phyloP scores from a whole-genome alignment of 1,140 invertebrate species.

The Episyrphus balteatus region DNA sequence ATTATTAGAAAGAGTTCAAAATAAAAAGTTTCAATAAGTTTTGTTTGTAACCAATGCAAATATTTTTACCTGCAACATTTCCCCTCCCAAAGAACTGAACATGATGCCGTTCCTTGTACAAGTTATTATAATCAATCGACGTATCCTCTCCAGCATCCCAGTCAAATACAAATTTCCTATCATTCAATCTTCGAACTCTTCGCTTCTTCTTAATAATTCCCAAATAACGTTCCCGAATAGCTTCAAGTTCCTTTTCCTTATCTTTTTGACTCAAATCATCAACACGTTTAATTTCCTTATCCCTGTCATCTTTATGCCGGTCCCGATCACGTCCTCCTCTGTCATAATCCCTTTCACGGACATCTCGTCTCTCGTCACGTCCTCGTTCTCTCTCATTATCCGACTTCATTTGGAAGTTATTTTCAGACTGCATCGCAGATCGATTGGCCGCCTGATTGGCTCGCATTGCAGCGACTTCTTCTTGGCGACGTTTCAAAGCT shows the following conservation, averaged over 20 bases:
- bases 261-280: conserved; percentile 63
- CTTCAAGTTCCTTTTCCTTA: conserved; percentile 83
- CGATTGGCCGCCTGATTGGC: conserved; percentile 32
- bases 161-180: conserved; percentile 99
- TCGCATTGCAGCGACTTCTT: conserved; percentile 63
- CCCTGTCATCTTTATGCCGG: conserved; percentile 26
- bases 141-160: conserved; percentile 99
- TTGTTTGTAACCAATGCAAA: too few species aligned
- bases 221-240: conserved; percentile 91
- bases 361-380: conserved; percentile 10
- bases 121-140: conserved; percentile 90
- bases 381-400: conserved; percentile 16
- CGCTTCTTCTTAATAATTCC: conserved; percentile 90
- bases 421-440: conserved; percentile 12
- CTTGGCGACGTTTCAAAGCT: conserved; percentile 77
- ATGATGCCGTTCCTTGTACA: conserved; percentile 94
- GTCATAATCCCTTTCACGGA: conserved; percentile 23
- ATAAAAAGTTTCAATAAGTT: too few species aligned
- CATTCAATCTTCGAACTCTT: conserved; percentile 83
- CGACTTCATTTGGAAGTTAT: conserved; percentile 1
- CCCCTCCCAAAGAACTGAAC: conserved; percentile 97
- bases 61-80: conserved; percentile 66
- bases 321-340: conserved; percentile 30
- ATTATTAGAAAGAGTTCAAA: too few species aligned
- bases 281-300: conserved; percentile 36